Conservation (phyloP, 2,113 vertebrate genomes). For the Upupa epops region DNA sequence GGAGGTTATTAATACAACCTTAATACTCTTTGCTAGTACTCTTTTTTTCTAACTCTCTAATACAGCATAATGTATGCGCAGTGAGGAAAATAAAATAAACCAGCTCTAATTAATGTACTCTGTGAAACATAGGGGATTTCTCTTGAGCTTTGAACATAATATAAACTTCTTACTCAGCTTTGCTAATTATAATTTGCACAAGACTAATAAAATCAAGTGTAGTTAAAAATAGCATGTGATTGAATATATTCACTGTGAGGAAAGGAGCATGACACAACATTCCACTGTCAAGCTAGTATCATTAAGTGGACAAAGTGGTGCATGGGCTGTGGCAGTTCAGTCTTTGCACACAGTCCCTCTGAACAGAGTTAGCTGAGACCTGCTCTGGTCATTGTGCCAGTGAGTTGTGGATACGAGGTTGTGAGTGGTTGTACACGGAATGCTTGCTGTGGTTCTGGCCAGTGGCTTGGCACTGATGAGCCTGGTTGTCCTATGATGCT, state of each 20-base stretch:
- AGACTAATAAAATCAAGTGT: background rate
- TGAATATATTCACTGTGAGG: background rate
- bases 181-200: background rate
- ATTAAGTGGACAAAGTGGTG: rapidly evolving
- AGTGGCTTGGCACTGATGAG: background rate
- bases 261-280: rapidly evolving
- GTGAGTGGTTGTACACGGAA: rapidly evolving
- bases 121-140: background rate
- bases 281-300: background rate
- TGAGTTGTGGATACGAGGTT: too few relatives aligned
- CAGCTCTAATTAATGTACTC: background rate
- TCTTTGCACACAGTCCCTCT: rapidly evolving
- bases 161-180: background rate
- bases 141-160: background rate
- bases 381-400: rapidly evolving
- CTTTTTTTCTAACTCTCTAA: background rate
- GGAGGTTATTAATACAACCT: background rate
- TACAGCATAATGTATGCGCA: too few relatives aligned
- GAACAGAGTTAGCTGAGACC: background rate
- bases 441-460: background rate
- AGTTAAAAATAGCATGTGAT: background rate
- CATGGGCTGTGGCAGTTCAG: background rate
- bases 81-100: background rate
- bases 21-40: background rate
- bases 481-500: background rate